These are phyloP conservation scores for Tapirus indicus DNA, from an alignment of 2,797 vertebrate species.

Conservation along the genomic window DNA sequence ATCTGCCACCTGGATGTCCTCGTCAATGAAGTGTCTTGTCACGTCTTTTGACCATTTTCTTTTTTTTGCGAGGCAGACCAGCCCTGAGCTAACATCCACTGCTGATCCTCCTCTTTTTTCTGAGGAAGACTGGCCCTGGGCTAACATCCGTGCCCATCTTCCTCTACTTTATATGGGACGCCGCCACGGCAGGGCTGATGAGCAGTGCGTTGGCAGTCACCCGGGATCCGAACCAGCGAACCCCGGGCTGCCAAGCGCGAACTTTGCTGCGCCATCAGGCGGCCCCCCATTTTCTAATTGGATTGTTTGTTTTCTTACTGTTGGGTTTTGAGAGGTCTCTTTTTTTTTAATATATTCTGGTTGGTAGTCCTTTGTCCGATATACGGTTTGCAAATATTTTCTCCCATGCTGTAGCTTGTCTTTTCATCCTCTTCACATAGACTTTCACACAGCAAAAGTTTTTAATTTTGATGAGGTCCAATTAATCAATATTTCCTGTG, in stretches of 20 bases:
- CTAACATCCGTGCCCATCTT: too few species aligned
- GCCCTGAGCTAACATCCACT: too few species aligned
- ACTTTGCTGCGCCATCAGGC: too few species aligned
- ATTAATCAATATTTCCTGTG: conserved; percentile 10
- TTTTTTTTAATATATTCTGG: conserved; percentile 7
- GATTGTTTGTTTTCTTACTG: conserved; percentile 4
- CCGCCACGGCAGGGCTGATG: too few species aligned
- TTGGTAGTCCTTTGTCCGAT: conserved; percentile 3
- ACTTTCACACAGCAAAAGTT: conserved; percentile 28
- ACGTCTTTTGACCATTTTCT: conserved; percentile 40
- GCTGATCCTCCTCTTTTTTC: too few species aligned
- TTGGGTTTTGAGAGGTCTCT: background rate
- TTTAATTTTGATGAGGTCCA: conserved; percentile 20
- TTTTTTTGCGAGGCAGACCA: too few species aligned
- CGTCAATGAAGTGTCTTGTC: background rate
- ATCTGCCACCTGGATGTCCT: background rate
- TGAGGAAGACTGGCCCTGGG: too few species aligned
- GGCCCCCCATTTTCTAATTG: conserved; percentile 18
- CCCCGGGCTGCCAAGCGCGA: too few species aligned
- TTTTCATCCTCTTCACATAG: background rate
- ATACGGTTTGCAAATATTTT: conserved; percentile 40
- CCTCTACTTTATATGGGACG: too few species aligned
- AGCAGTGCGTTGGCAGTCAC: too few species aligned
- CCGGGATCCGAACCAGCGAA: too few species aligned
- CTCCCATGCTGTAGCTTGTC: background rate